Base-by-base conservation (phyloP, 2,113 vertebrate species). In the Myotis davidii region DNA sequence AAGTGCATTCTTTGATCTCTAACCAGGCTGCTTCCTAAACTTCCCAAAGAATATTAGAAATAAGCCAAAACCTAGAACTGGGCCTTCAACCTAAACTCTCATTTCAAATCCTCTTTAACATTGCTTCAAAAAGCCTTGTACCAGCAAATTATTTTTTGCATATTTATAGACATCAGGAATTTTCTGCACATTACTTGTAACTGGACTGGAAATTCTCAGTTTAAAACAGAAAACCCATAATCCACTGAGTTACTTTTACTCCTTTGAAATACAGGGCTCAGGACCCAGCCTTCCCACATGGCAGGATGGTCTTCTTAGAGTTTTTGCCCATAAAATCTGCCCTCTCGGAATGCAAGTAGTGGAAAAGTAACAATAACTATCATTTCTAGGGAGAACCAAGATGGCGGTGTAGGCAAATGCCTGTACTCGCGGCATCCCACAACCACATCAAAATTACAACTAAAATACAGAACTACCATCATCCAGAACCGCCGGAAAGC, bases 41-140 rank as follows among this genome's bases (percentile, higher is more conserved):
- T 96, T 88, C 61, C 82, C 83, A 81, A 72, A 93, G 29, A 88
- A 54, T 27, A 23, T 14, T 48, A 88, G 76, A 73, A 84, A 84
- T 50, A 45, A 70, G 16, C 2, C 50, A 45, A 67, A 69, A 45
- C 32, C 14, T 39, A 50, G 45, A 37, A 29, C 18, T 48, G 20
- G 14, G 54, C 67, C 69, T 94, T 34, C 54, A 50, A 6, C 42
- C 73, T 65, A 64, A 67, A 39, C 2, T n/a, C 6, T 52, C 21
- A 37, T 52, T 72, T 65, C 52, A 86, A 81, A 76, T 21, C 42
- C 18, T 69, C 42, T 91, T 78, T 14, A 39, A 61, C 0, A 4
- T 76, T 70, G 59, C 84, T 77, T 84, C 65, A 70, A 34, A 59
- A 95, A 70, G 50, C 37, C 42, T 67, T 67, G 21, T 37, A n/a